Base-by-base conservation (phyloP, 2,888 invertebrate species). In the Andrena praecox region DNA sequence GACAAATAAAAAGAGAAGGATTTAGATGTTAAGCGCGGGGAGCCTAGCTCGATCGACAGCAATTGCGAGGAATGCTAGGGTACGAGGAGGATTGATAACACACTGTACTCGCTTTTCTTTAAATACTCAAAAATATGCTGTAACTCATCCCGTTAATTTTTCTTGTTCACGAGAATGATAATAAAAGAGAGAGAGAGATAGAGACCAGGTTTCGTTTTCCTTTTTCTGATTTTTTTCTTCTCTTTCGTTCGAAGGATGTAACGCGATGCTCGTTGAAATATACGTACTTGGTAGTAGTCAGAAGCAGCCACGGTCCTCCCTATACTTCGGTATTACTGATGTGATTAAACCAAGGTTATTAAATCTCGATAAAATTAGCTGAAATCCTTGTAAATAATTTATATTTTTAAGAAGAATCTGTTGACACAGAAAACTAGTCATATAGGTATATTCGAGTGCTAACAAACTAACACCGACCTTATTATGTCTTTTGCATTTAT, bases 391-490 rank as follows among this genome's bases (percentile, higher is more conserved):
- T 93, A 93, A 92, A 93, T 93, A 93, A 91, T 93, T 93, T 93
- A 93, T 93, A 93, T 93, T 93, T 93, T 93, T 93, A 93, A 93
- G 93, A 93, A 89, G 86, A 88, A 91, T 93, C 92, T 93, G 92
- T 92, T 87, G 86, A 91, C 87, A 91, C 92, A 91, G 91, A 91
- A 90, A 91, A 93, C 93, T 93, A 93, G 93, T 93, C 93, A 93
- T 90, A 92, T 93, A 93, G 91, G 88, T 93, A 92, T 93, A 93
- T 92, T 93, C 90, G 92, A 93, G 91, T 92, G 92, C 91, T 93
- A 92, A 93, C 91, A 87, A 91, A 92, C 90, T 93, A 93, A 93
- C 92, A 92, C 92, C 89, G 91, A 93, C 89, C 91, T 93, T 92
- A 91, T 92, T 92, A 92, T 84, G 89, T 92, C 91, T 93, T 91